Base-by-base conservation (phyloP, 1,140 invertebrate genomes). In the Drosophila ironensis region DNA sequence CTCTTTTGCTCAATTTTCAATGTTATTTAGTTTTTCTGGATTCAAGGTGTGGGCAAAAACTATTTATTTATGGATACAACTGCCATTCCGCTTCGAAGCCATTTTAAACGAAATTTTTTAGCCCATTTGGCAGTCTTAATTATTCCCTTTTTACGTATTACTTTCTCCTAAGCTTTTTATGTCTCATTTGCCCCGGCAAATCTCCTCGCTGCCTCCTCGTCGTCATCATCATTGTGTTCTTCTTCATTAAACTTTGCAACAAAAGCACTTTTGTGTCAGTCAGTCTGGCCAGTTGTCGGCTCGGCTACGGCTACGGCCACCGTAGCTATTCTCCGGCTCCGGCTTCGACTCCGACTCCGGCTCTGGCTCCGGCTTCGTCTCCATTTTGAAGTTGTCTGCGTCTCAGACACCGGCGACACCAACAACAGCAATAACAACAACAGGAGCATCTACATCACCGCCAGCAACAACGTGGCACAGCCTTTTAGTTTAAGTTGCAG, bases 201-300 rank as follows among this genome's bases (percentile, higher is more conserved):
- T 53, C 57, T 25, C 45, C 28, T 28, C 14, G 30, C 20, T 22
- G 5, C 20, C 28, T n/a, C 12, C n/a, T 9, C 7, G 4, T 37
- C 28, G 2, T 44, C 37, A 12, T 57, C 27, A 12, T 37, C 52
- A 16, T 46, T 56, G 14, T 38, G 25, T 52, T 71, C 45, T 71
- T 69, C 47, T 72, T 63, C 69, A 72, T 72, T 72, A 66, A 72
- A 72, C 54, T 78, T 71, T 74, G 71, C 80, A 86, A 86, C 74
- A 84, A 84, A 86, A 84, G 80, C 74, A 84, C 80, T 84, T 84
- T 84, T 84, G 74, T 84, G 80, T 86, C 80, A 84, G 80, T 72
- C 80, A 84, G 78, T 38, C 30, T 41, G 12, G 37, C 50, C 61
- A 61, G 35, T 19, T 44, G 53, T 57, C 22, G 19, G 12, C 33